These are phyloP conservation scores for Hirtodrosophila trivittata DNA, from an alignment of 2,888 invertebrate species.

Conservation along the genomic window DNA sequence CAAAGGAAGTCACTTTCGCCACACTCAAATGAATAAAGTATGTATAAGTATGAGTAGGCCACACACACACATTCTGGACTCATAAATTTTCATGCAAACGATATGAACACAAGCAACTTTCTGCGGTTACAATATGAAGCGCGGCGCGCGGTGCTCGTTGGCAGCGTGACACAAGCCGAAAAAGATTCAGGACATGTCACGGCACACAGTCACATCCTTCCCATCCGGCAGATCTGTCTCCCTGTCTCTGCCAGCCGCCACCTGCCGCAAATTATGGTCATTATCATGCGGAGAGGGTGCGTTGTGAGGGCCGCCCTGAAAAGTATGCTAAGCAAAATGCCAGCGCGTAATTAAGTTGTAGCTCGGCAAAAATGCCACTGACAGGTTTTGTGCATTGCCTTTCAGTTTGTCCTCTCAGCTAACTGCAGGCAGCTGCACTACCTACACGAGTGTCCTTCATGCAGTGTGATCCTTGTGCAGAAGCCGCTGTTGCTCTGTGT, in stretches of 20 bases:
- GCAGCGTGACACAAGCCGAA: constrained; percentile 17
- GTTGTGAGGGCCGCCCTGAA: constrained; percentile 34
- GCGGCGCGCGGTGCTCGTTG: constrained; percentile 1
- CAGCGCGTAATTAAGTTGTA: constrained; percentile 45
- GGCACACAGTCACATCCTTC: constrained; percentile 5
- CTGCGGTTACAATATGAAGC: constrained; percentile 26
- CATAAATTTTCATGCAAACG: constrained; percentile 58
- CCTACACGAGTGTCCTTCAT: constrained; percentile 52
- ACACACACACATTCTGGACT: too few relatives aligned
- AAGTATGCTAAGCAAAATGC: constrained; percentile 60
- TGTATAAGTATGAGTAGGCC: too few relatives aligned
- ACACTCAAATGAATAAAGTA: background rate
- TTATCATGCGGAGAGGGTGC: constrained; percentile 45
- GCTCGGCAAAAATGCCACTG: constrained; percentile 16
- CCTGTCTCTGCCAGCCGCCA: constrained; percentile 32
- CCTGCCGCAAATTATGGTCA: constrained; percentile 65
- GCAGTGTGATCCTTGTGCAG: constrained; percentile 28
- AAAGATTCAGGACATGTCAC: constrained; percentile 36
- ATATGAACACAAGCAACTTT: constrained; percentile 49
- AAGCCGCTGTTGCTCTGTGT: constrained; percentile 23
- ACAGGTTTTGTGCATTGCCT: constrained; percentile 14
- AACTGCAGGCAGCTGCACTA: constrained; percentile 42
- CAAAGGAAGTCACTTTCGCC: constrained; percentile 20
- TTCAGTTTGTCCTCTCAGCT: constrained; percentile 5
- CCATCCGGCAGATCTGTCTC: constrained; percentile 31